Evolutionary conservation across 2,113 vertebrate species (phyloP).

Genomic region (Isichthys henryi): DNA sequence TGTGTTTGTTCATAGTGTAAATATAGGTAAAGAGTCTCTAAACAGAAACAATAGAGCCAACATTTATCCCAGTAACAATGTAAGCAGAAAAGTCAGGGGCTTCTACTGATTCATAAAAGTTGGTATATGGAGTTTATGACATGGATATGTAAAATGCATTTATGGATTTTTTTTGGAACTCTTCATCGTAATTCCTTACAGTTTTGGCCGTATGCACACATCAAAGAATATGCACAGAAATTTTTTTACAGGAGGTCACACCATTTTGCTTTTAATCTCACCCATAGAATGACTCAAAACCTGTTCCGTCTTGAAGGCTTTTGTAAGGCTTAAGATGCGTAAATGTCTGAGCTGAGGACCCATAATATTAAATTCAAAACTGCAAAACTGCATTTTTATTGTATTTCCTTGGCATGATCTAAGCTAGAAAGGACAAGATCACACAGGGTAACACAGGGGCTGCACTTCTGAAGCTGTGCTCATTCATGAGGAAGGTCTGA

Average conservation of each 20-base stretch:
- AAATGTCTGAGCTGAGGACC: background rate
- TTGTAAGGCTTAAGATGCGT: background rate
- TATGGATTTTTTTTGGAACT: too few relatives aligned
- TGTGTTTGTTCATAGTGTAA: background rate
- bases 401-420: background rate
- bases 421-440: background rate
- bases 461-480: background rate
- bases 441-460: background rate
- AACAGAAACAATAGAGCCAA: background rate
- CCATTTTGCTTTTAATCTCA: background rate
- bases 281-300: background rate
- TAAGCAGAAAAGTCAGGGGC: background rate
- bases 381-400: background rate
- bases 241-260: background rate
- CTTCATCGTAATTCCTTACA: background rate
- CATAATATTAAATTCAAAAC: background rate
- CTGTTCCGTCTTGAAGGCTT: background rate
- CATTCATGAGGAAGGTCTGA: background rate
- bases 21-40: background rate
- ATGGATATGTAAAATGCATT: background rate
- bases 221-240: background rate
- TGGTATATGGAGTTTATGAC: background rate
- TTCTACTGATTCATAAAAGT: background rate
- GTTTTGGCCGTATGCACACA: background rate
- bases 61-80: background rate